phyloP scores from a whole-genome alignment of 2,797 vertebrate species.

The Lepus townsendii region DNA sequence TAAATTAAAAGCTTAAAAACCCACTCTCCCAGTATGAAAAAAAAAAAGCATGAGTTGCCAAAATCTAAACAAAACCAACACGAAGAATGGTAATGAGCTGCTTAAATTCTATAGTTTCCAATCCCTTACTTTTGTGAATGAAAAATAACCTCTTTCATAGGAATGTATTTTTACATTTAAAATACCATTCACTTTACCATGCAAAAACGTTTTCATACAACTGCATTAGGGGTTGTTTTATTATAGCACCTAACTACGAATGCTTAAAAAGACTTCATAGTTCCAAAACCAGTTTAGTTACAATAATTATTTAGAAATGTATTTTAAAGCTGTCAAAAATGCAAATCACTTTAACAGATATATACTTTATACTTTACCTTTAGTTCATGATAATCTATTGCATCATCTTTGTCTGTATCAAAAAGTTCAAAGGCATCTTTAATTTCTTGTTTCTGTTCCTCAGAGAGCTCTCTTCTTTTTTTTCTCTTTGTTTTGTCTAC shows the following conservation, averaged over 20 bases:
- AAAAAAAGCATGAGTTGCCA: conserved; percentile 8
- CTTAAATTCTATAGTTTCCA: conserved; percentile 43
- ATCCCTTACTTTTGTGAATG: conserved; percentile 34
- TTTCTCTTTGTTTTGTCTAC: conserved; percentile 93
- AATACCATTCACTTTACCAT: conserved; percentile 57
- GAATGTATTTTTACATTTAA: conserved; percentile 43
- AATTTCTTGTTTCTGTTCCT: conserved; percentile 95
- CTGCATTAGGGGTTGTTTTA: conserved; percentile 19
- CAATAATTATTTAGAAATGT: conserved; percentile 56
- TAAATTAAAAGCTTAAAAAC: conserved; percentile 19
- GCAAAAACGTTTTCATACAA: conserved; percentile 62
- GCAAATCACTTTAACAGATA: conserved; percentile 8
- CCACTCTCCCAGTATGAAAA: neutral
- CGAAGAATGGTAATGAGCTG: neutral
- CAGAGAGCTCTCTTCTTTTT: conserved; percentile 93
- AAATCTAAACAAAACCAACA: neutral
- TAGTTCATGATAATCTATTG: conserved; percentile 95
- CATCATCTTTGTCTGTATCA: conserved; percentile 95
- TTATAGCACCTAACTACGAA: conserved; percentile 5
- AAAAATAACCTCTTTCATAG: conserved; percentile 28
- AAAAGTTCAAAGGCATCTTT: conserved; percentile 96
- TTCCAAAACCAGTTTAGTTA: conserved; percentile 60
- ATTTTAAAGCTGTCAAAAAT: conserved; percentile 50
- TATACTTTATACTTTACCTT: conserved; percentile 89
- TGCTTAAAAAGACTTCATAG: conserved; percentile 53